Evolutionary conservation across 2,888 invertebrate species (phyloP).

Genomic region (Himalopsyche japonica): DNA sequence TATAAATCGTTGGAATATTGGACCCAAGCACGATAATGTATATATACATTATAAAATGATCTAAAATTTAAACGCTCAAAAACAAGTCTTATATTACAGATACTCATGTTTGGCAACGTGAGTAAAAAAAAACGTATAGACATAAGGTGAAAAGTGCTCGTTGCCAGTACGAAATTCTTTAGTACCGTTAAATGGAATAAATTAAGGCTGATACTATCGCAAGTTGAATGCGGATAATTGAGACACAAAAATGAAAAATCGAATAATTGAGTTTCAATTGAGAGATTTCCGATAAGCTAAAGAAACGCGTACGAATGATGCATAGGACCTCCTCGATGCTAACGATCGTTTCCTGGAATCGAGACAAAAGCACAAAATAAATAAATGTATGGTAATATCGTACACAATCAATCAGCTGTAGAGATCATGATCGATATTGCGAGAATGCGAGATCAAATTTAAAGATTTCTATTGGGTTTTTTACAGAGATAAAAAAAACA

Average conservation of each 20-base stretch:
- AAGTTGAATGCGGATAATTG: background rate
- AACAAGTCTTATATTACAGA: no score
- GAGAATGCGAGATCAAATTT: background rate
- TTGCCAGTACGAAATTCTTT: background rate
- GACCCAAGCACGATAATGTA: background rate
- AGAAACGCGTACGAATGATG: background rate
- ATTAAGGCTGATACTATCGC: background rate
- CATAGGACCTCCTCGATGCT: background rate
- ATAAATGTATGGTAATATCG: background rate
- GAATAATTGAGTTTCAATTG: background rate
- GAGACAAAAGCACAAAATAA: background rate
- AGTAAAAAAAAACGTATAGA: background rate
- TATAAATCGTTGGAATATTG: background rate
- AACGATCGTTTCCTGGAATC: background rate
- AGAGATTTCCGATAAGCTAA: background rate
- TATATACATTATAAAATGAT: no score
- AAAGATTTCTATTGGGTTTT: background rate
- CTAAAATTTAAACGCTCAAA: no score
- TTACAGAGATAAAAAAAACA: background rate
- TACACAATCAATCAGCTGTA: background rate
- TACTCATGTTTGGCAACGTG: background rate
- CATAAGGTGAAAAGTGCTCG: background rate
- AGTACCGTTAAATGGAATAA: background rate
- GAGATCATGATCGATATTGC: background rate
- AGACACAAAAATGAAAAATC: slow-evolving; percentile 9